These are phyloP conservation scores for Phyllotreta cruciferae DNA, from an alignment of 2,888 invertebrate genomes.

Conservation along the genomic window DNA sequence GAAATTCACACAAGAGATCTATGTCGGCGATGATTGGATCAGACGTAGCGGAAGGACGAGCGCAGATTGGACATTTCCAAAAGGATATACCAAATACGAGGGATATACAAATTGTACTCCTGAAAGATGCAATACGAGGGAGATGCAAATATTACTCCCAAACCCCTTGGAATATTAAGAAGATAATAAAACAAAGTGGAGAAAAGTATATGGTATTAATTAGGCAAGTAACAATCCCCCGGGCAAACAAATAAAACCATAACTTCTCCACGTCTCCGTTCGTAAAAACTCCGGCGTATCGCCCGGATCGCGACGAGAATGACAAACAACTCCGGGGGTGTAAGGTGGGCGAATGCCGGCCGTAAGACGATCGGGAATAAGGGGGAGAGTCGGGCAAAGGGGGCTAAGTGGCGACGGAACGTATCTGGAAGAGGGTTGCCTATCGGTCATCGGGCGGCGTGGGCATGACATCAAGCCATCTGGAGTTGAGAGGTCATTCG, in stretches of 20 bases:
- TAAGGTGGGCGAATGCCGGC: not conserved
- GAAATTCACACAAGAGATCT: slow-evolving; percentile 29
- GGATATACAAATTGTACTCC: not conserved
- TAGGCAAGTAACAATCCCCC: too few species aligned
- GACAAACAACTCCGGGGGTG: slow-evolving; percentile 12
- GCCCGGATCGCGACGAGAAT: slow-evolving; percentile 18
- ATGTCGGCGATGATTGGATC: slow-evolving; percentile 22
- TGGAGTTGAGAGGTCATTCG: slow-evolving; percentile 59
- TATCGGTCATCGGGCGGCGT: slow-evolving; percentile 37
- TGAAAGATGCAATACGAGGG: not conserved
- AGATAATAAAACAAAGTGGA: too few species aligned
- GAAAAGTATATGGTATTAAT: too few species aligned
- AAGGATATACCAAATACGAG: slow-evolving; percentile 2
- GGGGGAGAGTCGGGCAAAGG: slow-evolving; percentile 1
- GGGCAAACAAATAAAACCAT: not conserved
- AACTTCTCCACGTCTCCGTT: slow-evolving; percentile 21
- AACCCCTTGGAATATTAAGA: too few species aligned
- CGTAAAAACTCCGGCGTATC: slow-evolving; percentile 28
- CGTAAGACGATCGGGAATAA: not conserved
- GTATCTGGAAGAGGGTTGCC: slow-evolving; percentile 37
- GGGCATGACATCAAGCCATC: slow-evolving; percentile 51
- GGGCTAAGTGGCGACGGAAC: slow-evolving; percentile 7
- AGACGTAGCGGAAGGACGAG: slow-evolving; percentile 15
- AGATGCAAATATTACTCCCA: too few species aligned
- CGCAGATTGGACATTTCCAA: slow-evolving; percentile 6